Percentiles rank a stretch among this genome's conserved stretches.
phyloP scores from a whole-genome alignment of 2,888 invertebrate species.

The Linnaemya tessellans region DNA sequence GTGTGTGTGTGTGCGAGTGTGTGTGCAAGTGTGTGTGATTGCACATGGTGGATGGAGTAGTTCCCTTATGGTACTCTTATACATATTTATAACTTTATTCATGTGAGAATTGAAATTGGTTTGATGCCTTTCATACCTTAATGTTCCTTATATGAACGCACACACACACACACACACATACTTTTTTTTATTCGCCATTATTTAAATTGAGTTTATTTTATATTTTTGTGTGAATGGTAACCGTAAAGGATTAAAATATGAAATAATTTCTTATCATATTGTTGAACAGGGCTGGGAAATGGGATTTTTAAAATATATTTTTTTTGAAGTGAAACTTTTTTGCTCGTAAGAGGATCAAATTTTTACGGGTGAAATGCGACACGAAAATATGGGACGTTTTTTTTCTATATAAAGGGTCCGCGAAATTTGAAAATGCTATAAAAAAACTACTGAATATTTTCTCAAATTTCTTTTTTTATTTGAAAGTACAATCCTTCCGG shows the following conservation, averaged over 20 bases:
- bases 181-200: slow-evolving; percentile 17
- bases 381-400: no score
- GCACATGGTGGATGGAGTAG: background rate
- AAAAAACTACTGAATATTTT: no score
- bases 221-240: slow-evolving; percentile 32
- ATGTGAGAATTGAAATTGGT: slow-evolving; percentile 47
- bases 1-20: background rate
- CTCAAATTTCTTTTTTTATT: no score
- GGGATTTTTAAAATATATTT: slow-evolving; percentile 6
- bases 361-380: no score
- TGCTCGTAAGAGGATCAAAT: no score
- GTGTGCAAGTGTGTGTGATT: background rate
- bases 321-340: background rate
- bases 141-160: no score
- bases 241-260: slow-evolving; percentile 59
- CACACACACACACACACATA: no score
- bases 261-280: slow-evolving; percentile 40
- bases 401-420: no score
- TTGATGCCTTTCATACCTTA: slow-evolving; percentile 24
- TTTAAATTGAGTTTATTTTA: slow-evolving; percentile 25
- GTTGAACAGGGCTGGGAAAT: slow-evolving; percentile 26
- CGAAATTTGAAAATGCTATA: no score
- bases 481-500: no score
- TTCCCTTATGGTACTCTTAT: background rate
- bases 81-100: slow-evolving; percentile 51